Evolutionary conservation across 2,888 invertebrate genomes (phyloP).

Genomic region (Epistrophe eligans): DNA sequence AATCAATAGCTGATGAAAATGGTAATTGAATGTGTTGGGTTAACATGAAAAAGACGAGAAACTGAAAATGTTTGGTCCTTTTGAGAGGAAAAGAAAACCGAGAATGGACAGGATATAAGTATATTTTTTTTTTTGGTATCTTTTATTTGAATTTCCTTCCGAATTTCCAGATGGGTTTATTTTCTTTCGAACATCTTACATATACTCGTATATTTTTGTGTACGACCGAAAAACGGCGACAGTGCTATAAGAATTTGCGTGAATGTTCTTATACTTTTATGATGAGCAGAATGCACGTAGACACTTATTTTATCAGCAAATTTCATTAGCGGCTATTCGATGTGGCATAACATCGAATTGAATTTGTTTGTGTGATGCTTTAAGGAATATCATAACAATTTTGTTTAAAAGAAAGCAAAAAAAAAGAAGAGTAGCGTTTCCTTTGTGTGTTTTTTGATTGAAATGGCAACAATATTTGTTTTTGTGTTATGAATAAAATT

Average conservation of each 20-base stretch:
- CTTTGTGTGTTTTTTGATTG: background rate
- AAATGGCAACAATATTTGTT: slow-evolving; percentile 13
- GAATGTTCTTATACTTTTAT: slow-evolving; percentile 12
- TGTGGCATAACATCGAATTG: slow-evolving; percentile 32
- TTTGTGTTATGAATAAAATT: slow-evolving; percentile 26
- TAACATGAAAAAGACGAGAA: slow-evolving; percentile 25
- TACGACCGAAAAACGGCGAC: background rate
- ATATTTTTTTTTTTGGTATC: background rate
- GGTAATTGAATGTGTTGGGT: slow-evolving; percentile 71
- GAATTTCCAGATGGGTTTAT: slow-evolving; percentile 43
- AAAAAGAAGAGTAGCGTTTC: background rate
- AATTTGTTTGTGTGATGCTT: slow-evolving; percentile 17
- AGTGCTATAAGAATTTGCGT: slow-evolving; percentile 11
- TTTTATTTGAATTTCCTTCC: slow-evolving; percentile 52
- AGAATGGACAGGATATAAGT: slow-evolving; percentile 26
- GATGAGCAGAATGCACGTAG: slow-evolving; percentile 50
- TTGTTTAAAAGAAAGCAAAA: background rate
- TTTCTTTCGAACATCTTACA: background rate
- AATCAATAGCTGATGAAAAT: slow-evolving; percentile 70
- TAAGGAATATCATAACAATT: background rate
- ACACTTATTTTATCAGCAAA: slow-evolving; percentile 46
- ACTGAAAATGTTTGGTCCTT: slow-evolving; percentile 30
- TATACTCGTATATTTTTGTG: background rate
- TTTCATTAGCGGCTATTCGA: slow-evolving; percentile 40
- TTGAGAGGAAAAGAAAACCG: background rate